phyloP scores from a whole-genome alignment of 2,113 vertebrate species.

The Neolamprologus kungweensis region DNA sequence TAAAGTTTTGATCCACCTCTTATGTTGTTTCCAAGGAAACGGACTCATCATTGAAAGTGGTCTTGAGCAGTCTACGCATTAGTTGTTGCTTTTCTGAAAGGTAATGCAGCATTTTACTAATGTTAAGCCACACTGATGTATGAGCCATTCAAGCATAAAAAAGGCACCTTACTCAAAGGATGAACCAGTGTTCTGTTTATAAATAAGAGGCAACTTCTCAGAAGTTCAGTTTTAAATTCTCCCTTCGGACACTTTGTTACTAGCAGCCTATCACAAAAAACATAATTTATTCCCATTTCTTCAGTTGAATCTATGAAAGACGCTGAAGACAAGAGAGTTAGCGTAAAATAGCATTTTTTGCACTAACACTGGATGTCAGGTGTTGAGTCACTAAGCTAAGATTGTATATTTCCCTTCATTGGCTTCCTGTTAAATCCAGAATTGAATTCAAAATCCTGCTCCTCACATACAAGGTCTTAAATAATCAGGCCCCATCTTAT shows the following conservation, averaged over 20 bases:
- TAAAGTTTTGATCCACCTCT: background rate
- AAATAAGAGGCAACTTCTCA: background rate
- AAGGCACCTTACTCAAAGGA: background rate
- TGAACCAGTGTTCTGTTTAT: background rate
- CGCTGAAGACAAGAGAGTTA: rapidly evolving
- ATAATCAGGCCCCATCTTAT: no score
- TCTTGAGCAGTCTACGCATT: background rate
- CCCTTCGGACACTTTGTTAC: background rate
- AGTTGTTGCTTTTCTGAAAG: background rate
- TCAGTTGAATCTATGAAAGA: background rate
- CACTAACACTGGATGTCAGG: background rate
- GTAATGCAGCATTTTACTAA: background rate
- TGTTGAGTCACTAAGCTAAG: background rate
- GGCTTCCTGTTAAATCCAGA: no score
- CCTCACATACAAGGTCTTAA: no score
- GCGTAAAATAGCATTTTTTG: background rate
- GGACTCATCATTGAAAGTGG: background rate
- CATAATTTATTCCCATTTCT: background rate
- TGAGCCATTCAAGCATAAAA: background rate
- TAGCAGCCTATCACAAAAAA: background rate
- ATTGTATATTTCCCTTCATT: background rate
- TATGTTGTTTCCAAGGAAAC: background rate
- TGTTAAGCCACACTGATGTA: background rate
- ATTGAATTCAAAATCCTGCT: no score
- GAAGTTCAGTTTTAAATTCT: background rate